Base-by-base conservation (phyloP, 2,113 vertebrate species). In the Coptodon rendalli region DNA sequence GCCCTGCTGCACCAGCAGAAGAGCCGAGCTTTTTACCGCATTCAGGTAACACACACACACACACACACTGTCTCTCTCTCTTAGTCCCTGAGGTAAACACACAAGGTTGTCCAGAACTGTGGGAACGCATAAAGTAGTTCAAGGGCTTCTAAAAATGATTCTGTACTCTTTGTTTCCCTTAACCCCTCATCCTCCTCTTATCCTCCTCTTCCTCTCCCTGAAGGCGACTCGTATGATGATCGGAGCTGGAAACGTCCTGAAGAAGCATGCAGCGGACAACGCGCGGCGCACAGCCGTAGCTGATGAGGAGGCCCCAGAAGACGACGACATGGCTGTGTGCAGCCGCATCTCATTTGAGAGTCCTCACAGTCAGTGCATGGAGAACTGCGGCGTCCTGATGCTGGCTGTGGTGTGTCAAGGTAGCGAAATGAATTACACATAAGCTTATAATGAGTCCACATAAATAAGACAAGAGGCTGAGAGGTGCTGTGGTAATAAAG, bases 21-120 rank as follows among this genome's bases (percentile, higher is more conserved):
- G 96, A 99, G 98, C 95, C 95, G 98, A 0, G 98, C 98, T 4
- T 99, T 99, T 92, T 99, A 99, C 96, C 98, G 98, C 92, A 97
- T 95, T n/a, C 95, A 96, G 94, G 94, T 95, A 24, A 89, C 80
- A 84, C 82, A 79, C 71, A 80, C 80, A 80, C 82, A 63, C 85
- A 87, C 56, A 81, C 63, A 45, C 13, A 14, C 6, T 0, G 19
- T 43, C 1, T 53, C 9, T 73, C 40, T 73, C 14, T 45, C 68
- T 48, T 5, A 11, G 34, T 53, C 80, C 56, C 71, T 29, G 34
- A 78, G 7, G 53, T 8, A 10, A 84, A 29, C 68, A 1, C 53
- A 61, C 71, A 84, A 71, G 8, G 50, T 43, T 17, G 13, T 40
- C 29, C 57, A 61, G 50, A 36, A 73, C 83, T 40, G 43, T 9